Evolutionary conservation across 2,113 vertebrate species (phyloP).

Genomic region (Phaethon lepturus): DNA sequence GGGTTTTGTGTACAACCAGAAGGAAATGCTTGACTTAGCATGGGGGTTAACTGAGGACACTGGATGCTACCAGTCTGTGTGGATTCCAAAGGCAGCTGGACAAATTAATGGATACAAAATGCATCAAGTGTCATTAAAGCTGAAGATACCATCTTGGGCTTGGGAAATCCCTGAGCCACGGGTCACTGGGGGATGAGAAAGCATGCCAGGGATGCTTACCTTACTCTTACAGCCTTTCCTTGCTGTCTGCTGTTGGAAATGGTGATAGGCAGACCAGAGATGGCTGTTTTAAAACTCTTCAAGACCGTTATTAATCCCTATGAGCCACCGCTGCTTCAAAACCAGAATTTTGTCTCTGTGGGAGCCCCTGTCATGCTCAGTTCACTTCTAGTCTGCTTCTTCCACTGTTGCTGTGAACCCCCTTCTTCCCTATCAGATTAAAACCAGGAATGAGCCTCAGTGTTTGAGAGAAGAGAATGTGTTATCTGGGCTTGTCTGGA

Average conservation of each 20-base stretch:
- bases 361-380: background rate
- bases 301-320: background rate
- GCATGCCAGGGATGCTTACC: background rate
- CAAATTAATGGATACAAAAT: background rate
- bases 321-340: background rate
- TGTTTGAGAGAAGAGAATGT: background rate
- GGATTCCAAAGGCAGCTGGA: background rate
- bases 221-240: background rate
- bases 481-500: background rate
- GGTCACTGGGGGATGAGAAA: background rate
- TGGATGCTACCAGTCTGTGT: background rate
- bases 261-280: background rate
- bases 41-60: conserved; percentile 11
- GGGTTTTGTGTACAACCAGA: background rate
- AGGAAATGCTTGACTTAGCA: background rate
- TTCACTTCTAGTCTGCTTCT: background rate
- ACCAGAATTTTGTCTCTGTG: background rate
- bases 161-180: background rate
- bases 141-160: background rate
- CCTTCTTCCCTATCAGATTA: too few relatives aligned
- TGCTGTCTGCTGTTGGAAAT: background rate
- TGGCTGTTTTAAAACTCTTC: background rate
- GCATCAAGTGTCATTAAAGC: conserved; percentile 15
- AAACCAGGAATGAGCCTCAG: background rate
- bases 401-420: background rate